These are phyloP conservation scores for Alaudala cheleensis DNA, from an alignment of 2,113 vertebrate genomes.

Conservation along the genomic window DNA sequence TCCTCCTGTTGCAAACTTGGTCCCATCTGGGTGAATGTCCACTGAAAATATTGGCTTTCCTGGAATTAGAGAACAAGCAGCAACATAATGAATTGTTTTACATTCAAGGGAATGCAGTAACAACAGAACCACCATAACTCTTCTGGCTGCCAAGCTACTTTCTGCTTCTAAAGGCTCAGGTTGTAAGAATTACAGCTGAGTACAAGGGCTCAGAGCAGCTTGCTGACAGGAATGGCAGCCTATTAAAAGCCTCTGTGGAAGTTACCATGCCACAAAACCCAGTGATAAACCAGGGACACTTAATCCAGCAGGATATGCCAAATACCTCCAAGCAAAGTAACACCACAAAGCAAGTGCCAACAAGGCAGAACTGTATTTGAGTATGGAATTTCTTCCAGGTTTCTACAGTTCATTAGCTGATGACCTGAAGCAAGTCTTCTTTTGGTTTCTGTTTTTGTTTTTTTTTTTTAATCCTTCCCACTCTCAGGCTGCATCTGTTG, in stretches of 20 bases:
- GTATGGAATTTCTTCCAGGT: neutral
- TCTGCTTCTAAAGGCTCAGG: neutral
- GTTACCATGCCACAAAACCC: neutral
- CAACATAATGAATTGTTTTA: neutral
- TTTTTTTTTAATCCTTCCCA: neutral
- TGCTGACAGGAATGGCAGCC: neutral
- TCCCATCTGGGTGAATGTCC: slow-evolving; percentile 98
- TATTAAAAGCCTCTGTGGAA: neutral
- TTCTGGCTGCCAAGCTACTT: neutral
- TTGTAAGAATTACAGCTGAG: neutral
- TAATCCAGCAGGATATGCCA: neutral
- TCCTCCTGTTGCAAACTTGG: slow-evolving; percentile 97
- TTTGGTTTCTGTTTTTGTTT: neutral
- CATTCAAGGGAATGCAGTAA: neutral
- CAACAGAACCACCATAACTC: neutral
- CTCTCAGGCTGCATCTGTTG: neutral
- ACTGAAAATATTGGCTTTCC: slow-evolving; percentile 99
- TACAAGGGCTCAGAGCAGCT: neutral
- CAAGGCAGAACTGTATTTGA: neutral
- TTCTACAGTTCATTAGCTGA: neutral
- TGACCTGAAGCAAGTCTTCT: neutral
- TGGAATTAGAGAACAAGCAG: slow-evolving; percentile 63
- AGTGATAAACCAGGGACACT: neutral
- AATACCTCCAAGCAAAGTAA: neutral
- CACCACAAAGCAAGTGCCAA: neutral